phyloP scores from a whole-genome alignment of 64 coral and sea anemone genomes.

The Pachyseris speciosa region DNA sequence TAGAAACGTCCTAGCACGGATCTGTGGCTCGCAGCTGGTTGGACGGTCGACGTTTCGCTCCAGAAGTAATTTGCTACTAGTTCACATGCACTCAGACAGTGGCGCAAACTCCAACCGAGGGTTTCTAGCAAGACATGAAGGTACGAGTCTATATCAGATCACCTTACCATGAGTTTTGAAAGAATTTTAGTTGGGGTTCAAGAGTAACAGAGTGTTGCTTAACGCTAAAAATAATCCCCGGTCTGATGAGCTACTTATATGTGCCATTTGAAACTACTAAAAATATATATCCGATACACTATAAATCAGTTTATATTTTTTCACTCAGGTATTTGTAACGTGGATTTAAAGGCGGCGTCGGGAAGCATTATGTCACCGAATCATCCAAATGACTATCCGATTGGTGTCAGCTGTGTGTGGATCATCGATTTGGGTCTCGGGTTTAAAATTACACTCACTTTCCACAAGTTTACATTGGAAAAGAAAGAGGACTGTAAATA shows the following conservation, averaged over 20 bases:
- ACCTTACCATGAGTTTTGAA: background rate
- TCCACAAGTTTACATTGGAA: constrained; percentile 65
- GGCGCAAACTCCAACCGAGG: background rate
- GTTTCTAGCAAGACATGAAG: background rate
- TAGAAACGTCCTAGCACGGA: background rate
- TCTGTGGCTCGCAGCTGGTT: background rate
- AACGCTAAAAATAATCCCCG: background rate
- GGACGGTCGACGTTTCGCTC: background rate
- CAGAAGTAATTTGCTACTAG: background rate
- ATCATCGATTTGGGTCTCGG: constrained; percentile 64
- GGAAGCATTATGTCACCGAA: constrained; percentile 68
- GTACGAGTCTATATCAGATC: background rate
- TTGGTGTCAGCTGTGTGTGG: constrained; percentile 33
- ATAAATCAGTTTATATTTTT: background rate
- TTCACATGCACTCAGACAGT: constrained; percentile 25
- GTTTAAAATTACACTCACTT: constrained; percentile 52
- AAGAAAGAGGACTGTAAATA: constrained; percentile 23
- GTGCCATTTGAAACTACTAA: too few relatives aligned
- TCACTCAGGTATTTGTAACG: constrained; percentile 24
- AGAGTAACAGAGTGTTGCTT: background rate
- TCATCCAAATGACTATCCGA: constrained; percentile 56
- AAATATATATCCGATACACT: too few relatives aligned
- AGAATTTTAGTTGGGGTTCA: background rate
- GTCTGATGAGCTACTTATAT: background rate
- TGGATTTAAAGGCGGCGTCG: background rate